Evolutionary conservation across 2,797 vertebrate genomes (phyloP).

Genomic region (Rhinogobio ventralis): DNA sequence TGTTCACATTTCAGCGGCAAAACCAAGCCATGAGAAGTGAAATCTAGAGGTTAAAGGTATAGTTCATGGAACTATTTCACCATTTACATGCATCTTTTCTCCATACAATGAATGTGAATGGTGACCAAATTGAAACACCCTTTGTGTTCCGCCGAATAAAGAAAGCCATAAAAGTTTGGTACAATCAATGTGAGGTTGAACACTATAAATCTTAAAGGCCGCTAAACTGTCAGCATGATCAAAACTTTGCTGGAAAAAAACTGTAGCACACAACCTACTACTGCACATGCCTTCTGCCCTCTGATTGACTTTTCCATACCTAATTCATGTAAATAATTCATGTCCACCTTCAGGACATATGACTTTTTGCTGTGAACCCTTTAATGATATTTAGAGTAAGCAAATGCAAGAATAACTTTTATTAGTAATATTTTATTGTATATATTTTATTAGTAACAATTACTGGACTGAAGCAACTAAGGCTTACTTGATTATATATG

Average conservation of each 20-base stretch:
- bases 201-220: background rate
- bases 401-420: background rate
- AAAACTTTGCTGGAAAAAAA: too few relatives aligned
- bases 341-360: background rate
- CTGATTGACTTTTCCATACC: background rate
- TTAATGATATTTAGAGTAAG: background rate
- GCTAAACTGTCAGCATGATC: background rate
- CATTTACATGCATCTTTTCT: background rate
- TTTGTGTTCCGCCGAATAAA: background rate
- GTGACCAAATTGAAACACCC: background rate
- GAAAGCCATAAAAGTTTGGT: constrained; percentile 3
- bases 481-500: background rate
- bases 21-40: background rate
- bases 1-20: background rate
- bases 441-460: too few relatives aligned
- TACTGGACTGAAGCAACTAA: background rate
- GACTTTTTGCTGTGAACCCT: background rate
- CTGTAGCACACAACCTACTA: background rate
- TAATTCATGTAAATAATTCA: background rate
- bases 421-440: background rate
- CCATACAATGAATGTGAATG: background rate
- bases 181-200: background rate
- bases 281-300: background rate
- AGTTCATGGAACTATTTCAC: background rate
- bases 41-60: background rate